A percentile compares a stretch with the other conserved stretches of the same genome.
These are phyloP conservation scores for Microcebus murinus DNA, from an alignment of 2,113 vertebrate species.

Conservation along the genomic window DNA sequence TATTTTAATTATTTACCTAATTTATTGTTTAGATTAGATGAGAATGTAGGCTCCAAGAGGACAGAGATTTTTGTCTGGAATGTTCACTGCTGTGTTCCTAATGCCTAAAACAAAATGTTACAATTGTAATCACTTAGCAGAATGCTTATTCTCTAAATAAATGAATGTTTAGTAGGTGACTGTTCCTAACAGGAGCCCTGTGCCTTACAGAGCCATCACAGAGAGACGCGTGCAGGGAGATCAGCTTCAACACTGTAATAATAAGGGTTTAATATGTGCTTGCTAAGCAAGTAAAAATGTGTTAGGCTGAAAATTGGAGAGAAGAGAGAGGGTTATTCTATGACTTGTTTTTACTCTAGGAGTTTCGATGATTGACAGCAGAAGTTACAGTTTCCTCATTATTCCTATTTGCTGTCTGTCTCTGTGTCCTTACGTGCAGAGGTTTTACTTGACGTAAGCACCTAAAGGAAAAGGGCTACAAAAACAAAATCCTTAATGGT, in stretches of 20 bases:
- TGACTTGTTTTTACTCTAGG: background rate
- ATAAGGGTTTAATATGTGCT: background rate
- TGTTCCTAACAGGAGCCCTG: background rate
- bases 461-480: background rate
- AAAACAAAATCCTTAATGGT: background rate
- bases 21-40: conserved; percentile 1
- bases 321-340: background rate
- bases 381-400: background rate
- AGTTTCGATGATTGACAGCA: background rate
- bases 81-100: background rate
- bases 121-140: background rate
- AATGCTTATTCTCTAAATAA: background rate
- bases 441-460: background rate
- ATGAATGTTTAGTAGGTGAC: background rate
- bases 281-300: conserved; percentile 4
- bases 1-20: conserved; percentile 15
- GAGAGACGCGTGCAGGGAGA: background rate
- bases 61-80: background rate
- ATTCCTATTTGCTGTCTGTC: background rate
- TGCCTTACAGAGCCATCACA: background rate
- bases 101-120: background rate
- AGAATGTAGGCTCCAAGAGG: background rate
- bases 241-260: background rate
- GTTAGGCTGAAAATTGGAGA: background rate
- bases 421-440: background rate